These are phyloP conservation scores for Eriosoma lanigerum DNA, from an alignment of 1,140 invertebrate species.

Conservation along the genomic window DNA sequence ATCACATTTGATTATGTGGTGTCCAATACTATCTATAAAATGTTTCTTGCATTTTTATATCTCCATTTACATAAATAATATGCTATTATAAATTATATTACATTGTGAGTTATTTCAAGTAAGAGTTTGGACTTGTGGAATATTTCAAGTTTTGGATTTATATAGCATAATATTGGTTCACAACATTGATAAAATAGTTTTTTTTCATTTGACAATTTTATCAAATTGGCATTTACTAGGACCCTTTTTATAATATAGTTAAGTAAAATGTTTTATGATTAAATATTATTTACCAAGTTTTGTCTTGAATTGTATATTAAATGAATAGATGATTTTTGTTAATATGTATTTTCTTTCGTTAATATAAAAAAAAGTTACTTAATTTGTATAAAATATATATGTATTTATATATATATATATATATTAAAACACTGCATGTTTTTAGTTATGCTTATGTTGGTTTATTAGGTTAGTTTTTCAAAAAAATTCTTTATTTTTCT, in stretches of 20 bases:
- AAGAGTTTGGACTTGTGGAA: conserved; percentile 31
- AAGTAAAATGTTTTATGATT: conserved; percentile 37
- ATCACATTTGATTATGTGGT: conserved; percentile 31
- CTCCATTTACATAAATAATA: conserved; percentile 31
- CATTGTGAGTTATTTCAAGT: conserved; percentile 50
- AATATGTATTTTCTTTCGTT: conserved; percentile 43
- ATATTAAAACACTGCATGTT: neutral
- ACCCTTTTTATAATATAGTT: conserved; percentile 39
- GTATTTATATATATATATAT: neutral
- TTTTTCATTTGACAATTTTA: conserved; percentile 41
- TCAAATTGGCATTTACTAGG: conserved; percentile 22
- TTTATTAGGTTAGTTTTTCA: conserved; percentile 34
- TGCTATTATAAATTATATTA: conserved; percentile 48
- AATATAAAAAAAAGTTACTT: conserved; percentile 26
- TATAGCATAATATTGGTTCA: conserved; percentile 42
- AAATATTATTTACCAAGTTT: conserved; percentile 51
- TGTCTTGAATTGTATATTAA: conserved; percentile 45
- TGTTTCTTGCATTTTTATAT: conserved; percentile 32
- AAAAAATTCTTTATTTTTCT: conserved; percentile 23
- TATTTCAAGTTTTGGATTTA: conserved; percentile 47
- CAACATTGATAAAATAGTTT: conserved; percentile 26
- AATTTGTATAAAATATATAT: conserved; percentile 17
- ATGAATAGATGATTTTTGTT: conserved; percentile 42
- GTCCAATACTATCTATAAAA: conserved; percentile 28
- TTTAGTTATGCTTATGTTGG: conserved; percentile 13